Evolutionary conservation across 1,140 invertebrate genomes (phyloP).

Genomic region (Venturia canescens): DNA sequence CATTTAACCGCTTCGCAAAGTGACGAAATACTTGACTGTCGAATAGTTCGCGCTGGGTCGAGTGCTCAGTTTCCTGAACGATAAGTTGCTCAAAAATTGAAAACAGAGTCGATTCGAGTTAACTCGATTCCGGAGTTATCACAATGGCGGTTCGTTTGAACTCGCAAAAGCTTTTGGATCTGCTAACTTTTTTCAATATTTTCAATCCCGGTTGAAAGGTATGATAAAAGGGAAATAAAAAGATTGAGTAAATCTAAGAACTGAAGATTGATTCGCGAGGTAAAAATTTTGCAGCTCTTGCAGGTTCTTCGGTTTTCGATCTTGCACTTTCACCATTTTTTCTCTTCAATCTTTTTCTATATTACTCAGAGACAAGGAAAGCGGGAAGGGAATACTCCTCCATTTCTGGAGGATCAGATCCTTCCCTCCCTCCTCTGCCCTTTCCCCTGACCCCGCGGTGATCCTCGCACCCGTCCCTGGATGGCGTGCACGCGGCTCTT

Average conservation of each 20-base stretch:
- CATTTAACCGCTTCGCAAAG: too few relatives aligned
- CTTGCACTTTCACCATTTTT: background rate
- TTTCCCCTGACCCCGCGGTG: background rate
- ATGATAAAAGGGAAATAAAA: background rate
- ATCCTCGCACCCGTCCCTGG: constrained; percentile 35
- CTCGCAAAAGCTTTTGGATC: too few relatives aligned
- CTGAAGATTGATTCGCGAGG: background rate
- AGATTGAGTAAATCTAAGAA: background rate
- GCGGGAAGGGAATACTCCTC: background rate
- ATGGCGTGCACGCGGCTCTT: constrained; percentile 66
- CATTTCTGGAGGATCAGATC: constrained; percentile 10
- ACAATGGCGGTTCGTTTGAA: too few relatives aligned
- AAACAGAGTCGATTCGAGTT: too few relatives aligned
- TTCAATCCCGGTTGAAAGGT: background rate
- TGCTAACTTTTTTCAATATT: too few relatives aligned
- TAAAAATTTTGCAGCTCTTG: background rate
- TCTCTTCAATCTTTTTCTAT: background rate
- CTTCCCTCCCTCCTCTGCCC: background rate
- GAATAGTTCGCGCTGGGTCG: too few relatives aligned
- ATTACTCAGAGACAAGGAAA: background rate
- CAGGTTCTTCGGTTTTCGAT: background rate
- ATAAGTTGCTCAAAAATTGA: too few relatives aligned
- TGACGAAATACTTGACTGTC: too few relatives aligned
- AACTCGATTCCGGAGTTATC: too few relatives aligned
- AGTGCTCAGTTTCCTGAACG: too few relatives aligned